Base-by-base conservation (phyloP, 2,888 invertebrate species). In the Netelia inedita region DNA sequence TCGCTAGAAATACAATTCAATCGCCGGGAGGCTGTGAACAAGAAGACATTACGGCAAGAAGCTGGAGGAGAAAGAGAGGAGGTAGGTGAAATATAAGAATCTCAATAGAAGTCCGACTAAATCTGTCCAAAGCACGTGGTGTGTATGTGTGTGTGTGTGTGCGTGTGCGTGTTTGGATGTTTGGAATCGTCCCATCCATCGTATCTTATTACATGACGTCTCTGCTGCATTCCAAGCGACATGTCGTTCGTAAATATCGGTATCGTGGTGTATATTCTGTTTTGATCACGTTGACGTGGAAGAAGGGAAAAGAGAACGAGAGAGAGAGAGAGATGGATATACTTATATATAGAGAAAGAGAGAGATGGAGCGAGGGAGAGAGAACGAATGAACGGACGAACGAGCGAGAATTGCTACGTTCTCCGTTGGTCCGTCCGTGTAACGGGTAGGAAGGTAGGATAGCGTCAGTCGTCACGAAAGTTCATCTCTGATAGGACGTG, bases 111-210 rank as follows among this genome's bases (percentile, higher is more conserved):
- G 63, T 65, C 43, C 66, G 78, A 72, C 65, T 75, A 59, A 79
- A 79, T 79, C 41, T 59, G 65, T 79, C 71, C 41, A 71, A 71
- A 79, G 71, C 83, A 83, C 83, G 83, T 83, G 83, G 75, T 82
- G 21, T 50, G 28, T 73, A 35, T 65, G 57, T 11, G 16, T 53
- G 9, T 55, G 41, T 63, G 35, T 63, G 11, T 16, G 63, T 28
- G 50, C 61, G 6, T 59, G 23, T 16, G 65, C 35, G 43, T 28
- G 21, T 50, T 50, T 72, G 57, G 53, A 28, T 11, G 16, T 53
- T 16, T 55, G 55, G 55, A 55, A 71, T 43, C 19, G 11, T 41
- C 14, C 5, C 19, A n/a, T 66, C 21, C 35, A 19, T 16, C n/a
- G 71, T 71, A 16, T 71, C 57, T 21, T 16, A 43, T 76, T 57